phyloP scores from a whole-genome alignment of 2,888 invertebrate genomes.

The Anoncus sp. region DNA sequence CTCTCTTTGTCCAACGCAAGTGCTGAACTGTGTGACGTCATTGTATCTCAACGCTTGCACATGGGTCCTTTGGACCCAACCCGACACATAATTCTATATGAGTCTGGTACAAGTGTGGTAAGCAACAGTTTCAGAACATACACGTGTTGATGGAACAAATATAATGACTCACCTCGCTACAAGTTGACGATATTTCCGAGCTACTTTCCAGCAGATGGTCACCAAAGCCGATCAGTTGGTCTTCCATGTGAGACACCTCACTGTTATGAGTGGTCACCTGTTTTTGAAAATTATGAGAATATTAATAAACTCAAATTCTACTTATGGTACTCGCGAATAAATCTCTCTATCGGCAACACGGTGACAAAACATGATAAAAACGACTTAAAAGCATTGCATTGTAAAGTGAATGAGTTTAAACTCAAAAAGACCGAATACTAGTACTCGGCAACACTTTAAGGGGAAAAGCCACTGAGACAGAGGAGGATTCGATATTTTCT shows the following conservation, averaged over 20 bases:
- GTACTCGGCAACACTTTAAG: too few species aligned
- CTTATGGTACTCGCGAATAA: too few species aligned
- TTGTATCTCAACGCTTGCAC: too few species aligned
- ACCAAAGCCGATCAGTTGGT: neutral
- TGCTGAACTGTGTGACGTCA: too few species aligned
- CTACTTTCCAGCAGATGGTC: constrained; percentile 3
- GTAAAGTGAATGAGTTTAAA: neutral
- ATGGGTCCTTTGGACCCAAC: too few species aligned
- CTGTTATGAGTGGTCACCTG: neutral
- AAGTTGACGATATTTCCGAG: constrained; percentile 3
- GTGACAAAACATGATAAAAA: neutral
- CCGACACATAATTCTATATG: too few species aligned
- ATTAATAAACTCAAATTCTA: neutral
- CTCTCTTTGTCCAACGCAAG: too few species aligned
- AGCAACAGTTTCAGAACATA: neutral
- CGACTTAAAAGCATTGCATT: neutral
- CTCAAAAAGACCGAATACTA: neutral
- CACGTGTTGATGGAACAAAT: neutral
- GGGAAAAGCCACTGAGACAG: too few species aligned
- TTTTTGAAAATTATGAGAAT: neutral
- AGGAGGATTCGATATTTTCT: too few species aligned
- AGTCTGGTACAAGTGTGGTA: too few species aligned
- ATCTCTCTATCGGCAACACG: neutral
- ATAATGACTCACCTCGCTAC: constrained; percentile 1
- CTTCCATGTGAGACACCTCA: neutral